Evolutionary conservation across 2,888 invertebrate genomes (phyloP), one percentile per base, ranked within the genome.

Genomic region (Aphelenchoides bicaudatus): DNA sequence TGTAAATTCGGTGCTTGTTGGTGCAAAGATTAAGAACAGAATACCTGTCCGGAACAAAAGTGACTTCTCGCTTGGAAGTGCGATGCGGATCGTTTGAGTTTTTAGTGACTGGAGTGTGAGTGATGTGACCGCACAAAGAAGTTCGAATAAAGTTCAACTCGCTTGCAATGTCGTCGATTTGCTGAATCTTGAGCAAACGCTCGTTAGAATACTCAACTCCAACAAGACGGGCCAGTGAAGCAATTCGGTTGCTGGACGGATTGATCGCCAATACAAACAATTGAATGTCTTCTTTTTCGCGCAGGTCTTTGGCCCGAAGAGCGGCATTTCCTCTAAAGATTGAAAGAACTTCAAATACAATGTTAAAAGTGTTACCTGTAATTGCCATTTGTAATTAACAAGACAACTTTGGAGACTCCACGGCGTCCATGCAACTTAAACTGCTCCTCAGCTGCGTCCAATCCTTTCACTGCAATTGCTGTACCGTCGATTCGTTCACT

Each of bases 371-470:
- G 2, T 10, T 37, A 70, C 71, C 73, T 49, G 53, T 75, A 72
- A 43, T 71, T 71, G 52, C 76, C 76, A 48, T 71, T 74, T 1
- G 76, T 75, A 53, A 76, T 65, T 51, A 76, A 50, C n/a, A 76
- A 56, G 10, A 76, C 70, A 43, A 75, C 71, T 56, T 68, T 63
- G 2, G 73, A 66, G 0, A 72, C 73, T 48, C 70, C 70, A 31
- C 67, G 64, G 3, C 76, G 65, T 31, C 74, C 75, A 49, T 76
- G 77, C 25, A 74, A 64, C 31, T 66, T 65, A 66, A 77, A 77
- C 43, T 76, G 76, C 56, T 77, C 72, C 27, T 71, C 58, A 5
- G 76, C 76, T 3, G 76, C 76, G 34, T 77, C 74, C 28, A 76
- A 56, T 21, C 73, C 76, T 13, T 76, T 75, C 5, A 75, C 63